Percentiles rank a stretch among this genome's conserved stretches.
Evolutionary conservation across 2,113 vertebrate genomes (phyloP).

Genomic region (Sisor rabdophorus): DNA sequence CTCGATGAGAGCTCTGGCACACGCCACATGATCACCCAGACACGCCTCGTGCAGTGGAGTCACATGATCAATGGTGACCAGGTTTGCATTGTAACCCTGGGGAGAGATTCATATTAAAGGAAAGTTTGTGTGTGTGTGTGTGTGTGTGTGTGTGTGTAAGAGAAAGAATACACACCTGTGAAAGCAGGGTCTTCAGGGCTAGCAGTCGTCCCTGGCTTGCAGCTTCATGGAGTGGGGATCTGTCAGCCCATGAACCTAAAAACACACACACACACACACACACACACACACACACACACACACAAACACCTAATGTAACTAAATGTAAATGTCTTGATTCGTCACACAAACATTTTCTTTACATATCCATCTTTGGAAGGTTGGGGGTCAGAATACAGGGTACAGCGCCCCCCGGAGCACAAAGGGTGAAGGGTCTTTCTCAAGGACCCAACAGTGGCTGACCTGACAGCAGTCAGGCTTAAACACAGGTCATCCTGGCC

Average conservation of each 20-base stretch:
- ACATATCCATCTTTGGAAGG: no score
- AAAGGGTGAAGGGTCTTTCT: no score
- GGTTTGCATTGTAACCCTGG: slow-evolving; percentile 87
- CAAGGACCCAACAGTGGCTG: no score
- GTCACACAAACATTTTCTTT: no score
- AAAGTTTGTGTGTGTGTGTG: slow-evolving; percentile 8
- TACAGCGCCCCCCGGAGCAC: no score
- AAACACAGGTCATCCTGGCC: no score
- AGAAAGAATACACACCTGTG: slow-evolving; percentile 71
- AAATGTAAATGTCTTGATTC: no score
- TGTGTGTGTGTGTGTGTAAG: background rate
- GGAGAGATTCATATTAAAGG: background rate
- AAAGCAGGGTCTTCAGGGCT: slow-evolving; percentile 84
- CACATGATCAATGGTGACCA: slow-evolving; percentile 88
- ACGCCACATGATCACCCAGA: slow-evolving; percentile 86
- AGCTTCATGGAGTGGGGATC: slow-evolving; percentile 91
- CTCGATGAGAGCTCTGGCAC: slow-evolving; percentile 83
- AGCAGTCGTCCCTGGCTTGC: slow-evolving; percentile 93
- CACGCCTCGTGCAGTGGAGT: slow-evolving; percentile 94
- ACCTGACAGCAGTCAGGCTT: no score
- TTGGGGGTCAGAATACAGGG: no score
- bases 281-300: slow-evolving; percentile 9
- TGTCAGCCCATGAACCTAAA: slow-evolving; percentile 92
- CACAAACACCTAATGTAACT: no score
- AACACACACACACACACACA: slow-evolving; percentile 38